Percentiles rank a stretch among this genome's conserved stretches.
These are phyloP conservation scores for Malurus elegans DNA, from an alignment of 2,113 vertebrate genomes.

Conservation along the genomic window DNA sequence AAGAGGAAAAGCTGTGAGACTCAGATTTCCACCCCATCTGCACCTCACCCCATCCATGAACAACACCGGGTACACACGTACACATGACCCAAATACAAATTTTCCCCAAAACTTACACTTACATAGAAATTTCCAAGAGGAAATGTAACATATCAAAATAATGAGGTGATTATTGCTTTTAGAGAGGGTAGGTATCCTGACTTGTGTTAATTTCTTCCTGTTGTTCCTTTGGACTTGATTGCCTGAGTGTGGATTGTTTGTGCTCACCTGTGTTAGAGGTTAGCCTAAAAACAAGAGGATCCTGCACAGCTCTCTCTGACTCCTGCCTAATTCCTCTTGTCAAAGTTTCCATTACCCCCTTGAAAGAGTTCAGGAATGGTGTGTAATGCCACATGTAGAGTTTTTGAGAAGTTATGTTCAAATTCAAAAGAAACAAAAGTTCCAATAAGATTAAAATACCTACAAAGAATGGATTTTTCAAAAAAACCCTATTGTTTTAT, in stretches of 20 bases:
- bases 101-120: neutral
- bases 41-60: neutral
- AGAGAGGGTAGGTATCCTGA: neutral
- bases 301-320: neutral
- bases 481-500: neutral
- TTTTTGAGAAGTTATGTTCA: constrained; percentile 34
- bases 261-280: neutral
- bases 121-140: neutral
- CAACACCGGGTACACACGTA: neutral
- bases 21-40: neutral
- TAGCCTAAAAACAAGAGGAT: neutral
- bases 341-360: neutral
- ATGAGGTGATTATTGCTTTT: neutral
- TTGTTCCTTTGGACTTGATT: neutral
- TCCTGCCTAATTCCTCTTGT: neutral
- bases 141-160: neutral
- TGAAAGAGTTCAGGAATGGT: constrained; percentile 2
- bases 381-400: neutral
- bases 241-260: neutral
- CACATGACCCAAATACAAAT: neutral
- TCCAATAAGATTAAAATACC: constrained; percentile 44
- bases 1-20: neutral
- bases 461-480: neutral
- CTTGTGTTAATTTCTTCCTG: neutral
- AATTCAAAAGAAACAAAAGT: constrained; percentile 31